phyloP scores from a whole-genome alignment of 92 coral and sea anemone species.

The Umimayanthus kanabou region DNA sequence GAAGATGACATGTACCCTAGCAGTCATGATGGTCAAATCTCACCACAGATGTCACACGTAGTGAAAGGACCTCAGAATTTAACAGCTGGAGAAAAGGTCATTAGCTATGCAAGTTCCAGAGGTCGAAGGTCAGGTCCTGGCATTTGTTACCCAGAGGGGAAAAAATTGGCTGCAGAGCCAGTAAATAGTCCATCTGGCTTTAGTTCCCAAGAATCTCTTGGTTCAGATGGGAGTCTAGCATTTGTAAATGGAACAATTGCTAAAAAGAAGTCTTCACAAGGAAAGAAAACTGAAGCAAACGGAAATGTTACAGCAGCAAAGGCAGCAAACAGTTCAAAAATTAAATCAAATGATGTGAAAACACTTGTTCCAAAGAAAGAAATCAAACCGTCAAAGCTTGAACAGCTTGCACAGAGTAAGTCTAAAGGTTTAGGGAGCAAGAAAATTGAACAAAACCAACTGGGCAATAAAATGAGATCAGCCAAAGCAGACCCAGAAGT shows the following conservation, averaged over 20 bases:
- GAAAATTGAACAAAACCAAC: constrained; percentile 20
- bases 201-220: constrained; percentile 19
- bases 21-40: not conserved
- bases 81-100: not conserved
- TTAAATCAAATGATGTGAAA: constrained; percentile 43
- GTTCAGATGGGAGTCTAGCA: not conserved
- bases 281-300: constrained; percentile 39
- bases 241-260: not conserved
- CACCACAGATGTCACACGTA: not conserved
- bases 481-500: constrained; percentile 9
- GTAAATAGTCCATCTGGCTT: constrained; percentile 3
- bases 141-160: not conserved
- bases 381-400: constrained; percentile 24
- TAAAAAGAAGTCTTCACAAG: not conserved
- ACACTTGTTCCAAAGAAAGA: constrained; percentile 20
- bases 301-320: constrained; percentile 44
- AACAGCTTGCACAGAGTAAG: constrained; percentile 34
- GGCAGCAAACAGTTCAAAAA: constrained; percentile 29
- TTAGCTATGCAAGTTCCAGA: not conserved
- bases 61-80: not conserved
- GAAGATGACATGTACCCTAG: constrained; percentile 23
- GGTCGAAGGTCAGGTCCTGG: constrained; percentile 27
- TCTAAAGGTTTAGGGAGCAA: constrained; percentile 1
- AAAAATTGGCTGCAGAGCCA: not conserved
- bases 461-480: not conserved